A percentile compares a stretch with the other conserved stretches of the same genome.
Evolutionary conservation across 2,888 invertebrate species (phyloP).

Genomic region (Cenopis cana): DNA sequence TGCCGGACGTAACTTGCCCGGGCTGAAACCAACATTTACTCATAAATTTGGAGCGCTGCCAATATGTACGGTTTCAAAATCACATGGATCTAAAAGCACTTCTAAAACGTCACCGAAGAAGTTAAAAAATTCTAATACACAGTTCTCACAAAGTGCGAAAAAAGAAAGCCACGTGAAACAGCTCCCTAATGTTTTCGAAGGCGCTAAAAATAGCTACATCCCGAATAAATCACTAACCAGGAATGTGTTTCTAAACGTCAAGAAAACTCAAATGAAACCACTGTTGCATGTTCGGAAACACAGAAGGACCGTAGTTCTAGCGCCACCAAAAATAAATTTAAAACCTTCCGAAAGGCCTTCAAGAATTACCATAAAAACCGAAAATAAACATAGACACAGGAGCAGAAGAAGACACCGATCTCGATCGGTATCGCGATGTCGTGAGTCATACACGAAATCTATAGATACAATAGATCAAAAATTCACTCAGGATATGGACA

Average conservation of each 20-base stretch:
- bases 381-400: conserved; percentile 77
- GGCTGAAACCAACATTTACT: conserved; percentile 74
- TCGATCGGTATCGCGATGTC: conserved; percentile 76
- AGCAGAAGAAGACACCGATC: conserved; percentile 80
- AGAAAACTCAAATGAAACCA: conserved; percentile 74
- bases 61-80: conserved; percentile 65
- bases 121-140: conserved; percentile 59
- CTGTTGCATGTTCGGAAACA: conserved; percentile 83
- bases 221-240: conserved; percentile 77
- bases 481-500: conserved; percentile 79
- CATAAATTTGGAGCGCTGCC: conserved; percentile 81
- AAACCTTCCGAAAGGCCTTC: conserved; percentile 77
- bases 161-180: conserved; percentile 69
- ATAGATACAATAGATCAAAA: conserved; percentile 85
- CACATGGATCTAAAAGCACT: conserved; percentile 62
- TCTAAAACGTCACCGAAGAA: conserved; percentile 73
- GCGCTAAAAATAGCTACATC: conserved; percentile 76
- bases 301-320: conserved; percentile 81
- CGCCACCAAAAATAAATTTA: conserved; percentile 79
- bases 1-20: conserved; percentile 68
- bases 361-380: conserved; percentile 75
- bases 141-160: conserved; percentile 60
- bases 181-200: conserved; percentile 74
- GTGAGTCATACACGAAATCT: conserved; percentile 87
- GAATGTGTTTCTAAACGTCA: conserved; percentile 80